phyloP scores from a whole-genome alignment of 1,140 invertebrate genomes.

The Habropoda laboriosa region DNA sequence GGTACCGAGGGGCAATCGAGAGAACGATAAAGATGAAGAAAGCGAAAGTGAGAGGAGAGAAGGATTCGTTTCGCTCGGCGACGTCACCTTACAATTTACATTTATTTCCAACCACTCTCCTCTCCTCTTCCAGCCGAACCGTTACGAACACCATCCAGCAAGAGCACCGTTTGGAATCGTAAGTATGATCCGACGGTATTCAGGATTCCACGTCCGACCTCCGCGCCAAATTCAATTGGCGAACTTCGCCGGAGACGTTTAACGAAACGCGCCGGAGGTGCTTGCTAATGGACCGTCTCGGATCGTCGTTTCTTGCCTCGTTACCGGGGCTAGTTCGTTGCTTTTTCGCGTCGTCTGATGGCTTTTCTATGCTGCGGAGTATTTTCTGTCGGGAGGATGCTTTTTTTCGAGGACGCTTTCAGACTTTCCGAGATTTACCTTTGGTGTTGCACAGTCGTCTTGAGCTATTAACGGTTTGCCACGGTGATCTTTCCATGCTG shows the following conservation, averaged over 20 bases:
- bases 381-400: background rate
- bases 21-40: background rate
- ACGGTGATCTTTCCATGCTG: too few species aligned
- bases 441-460: too few species aligned
- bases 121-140: background rate
- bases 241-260: conserved; percentile 15
- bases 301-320: background rate
- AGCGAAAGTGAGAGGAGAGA: background rate
- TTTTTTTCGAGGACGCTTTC: background rate
- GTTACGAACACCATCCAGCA: background rate
- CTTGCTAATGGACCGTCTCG: background rate
- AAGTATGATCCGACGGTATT: background rate
- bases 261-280: conserved; percentile 11
- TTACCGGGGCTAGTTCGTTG: background rate
- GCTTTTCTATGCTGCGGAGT: background rate
- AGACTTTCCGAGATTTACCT: too few species aligned
- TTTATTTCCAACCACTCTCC: conserved; percentile 21
- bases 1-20: background rate
- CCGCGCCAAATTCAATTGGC: conserved; percentile 28
- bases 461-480: too few species aligned
- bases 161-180: background rate
- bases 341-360: background rate
- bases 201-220: conserved; percentile 5
- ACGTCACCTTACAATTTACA: conserved; percentile 25
- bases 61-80: background rate